Evolutionary conservation across 1,140 invertebrate genomes (phyloP).

Genomic region (Heliothis subflexa): DNA sequence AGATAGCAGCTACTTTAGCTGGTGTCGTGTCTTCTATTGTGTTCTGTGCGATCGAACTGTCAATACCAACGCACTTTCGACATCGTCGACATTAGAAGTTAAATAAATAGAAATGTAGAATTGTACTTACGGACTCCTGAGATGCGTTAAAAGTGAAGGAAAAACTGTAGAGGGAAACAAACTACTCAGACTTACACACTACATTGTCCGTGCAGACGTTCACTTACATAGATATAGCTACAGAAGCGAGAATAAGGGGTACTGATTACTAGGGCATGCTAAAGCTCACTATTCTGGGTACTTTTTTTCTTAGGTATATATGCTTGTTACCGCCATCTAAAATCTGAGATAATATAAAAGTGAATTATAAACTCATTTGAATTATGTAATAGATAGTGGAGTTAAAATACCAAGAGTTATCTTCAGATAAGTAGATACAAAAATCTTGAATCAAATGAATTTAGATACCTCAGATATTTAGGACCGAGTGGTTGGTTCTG

Average conservation of each 20-base stretch:
- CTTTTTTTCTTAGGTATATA: conserved; percentile 23
- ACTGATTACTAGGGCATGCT: conserved; percentile 29
- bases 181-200: conserved; percentile 47
- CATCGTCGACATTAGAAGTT: neutral
- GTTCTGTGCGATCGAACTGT: conserved; percentile 7
- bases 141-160: conserved; percentile 55
- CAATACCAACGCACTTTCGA: no score
- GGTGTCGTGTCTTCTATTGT: conserved; percentile 6
- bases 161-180: conserved; percentile 38
- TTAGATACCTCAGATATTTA: conserved; percentile 38
- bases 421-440: neutral
- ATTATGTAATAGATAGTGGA: neutral
- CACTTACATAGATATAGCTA: conserved; percentile 38
- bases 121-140: conserved; percentile 58
- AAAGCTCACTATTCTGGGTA: conserved; percentile 35
- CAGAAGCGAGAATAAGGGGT: conserved; percentile 27
- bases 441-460: conserved; percentile 35
- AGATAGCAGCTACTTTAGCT: conserved; percentile 7
- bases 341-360: conserved; percentile 32
- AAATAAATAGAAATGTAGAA: conserved; percentile 7
- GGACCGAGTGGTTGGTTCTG: conserved; percentile 36
- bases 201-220: conserved; percentile 27
- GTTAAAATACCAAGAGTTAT: neutral
- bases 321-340: conserved; percentile 48
- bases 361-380: conserved; percentile 38